A percentile compares a stretch with the other conserved stretches of the same genome.
phyloP scores from a whole-genome alignment of 2,113 vertebrate genomes.

The Pogonocichla stellata region DNA sequence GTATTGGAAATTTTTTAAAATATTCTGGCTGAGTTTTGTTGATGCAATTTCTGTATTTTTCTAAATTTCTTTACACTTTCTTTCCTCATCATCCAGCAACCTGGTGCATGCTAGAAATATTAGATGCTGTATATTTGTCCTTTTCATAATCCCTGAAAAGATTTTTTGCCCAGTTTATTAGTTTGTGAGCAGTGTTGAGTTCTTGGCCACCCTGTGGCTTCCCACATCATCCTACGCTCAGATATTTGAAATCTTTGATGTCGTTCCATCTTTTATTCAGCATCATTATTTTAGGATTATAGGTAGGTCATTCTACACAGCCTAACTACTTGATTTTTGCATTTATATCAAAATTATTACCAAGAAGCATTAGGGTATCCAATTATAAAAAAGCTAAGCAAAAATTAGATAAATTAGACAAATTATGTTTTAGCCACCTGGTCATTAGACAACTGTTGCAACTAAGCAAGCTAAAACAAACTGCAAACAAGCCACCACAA shows the following conservation, averaged over 20 bases:
- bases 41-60: neutral
- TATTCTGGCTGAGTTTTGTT: neutral
- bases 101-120: neutral
- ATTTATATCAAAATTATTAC: neutral
- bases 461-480: neutral
- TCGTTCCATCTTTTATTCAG: neutral
- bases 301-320: neutral
- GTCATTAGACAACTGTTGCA: neutral
- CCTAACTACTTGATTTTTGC: neutral
- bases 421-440: neutral
- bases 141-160: neutral
- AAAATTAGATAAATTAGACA: neutral
- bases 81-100: neutral
- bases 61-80: neutral
- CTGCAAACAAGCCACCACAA: neutral
- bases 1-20: neutral
- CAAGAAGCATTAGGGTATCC: neutral
- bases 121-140: neutral
- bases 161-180: neutral
- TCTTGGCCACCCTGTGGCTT: neutral
- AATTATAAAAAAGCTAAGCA: neutral
- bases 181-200: neutral
- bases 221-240: rapidly evolving
- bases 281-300: neutral
- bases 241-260: neutral